Evolutionary conservation across 1,140 invertebrate genomes (phyloP), one percentile per base, ranked within the genome.

Genomic region (Panagrolaimus sp.): DNA sequence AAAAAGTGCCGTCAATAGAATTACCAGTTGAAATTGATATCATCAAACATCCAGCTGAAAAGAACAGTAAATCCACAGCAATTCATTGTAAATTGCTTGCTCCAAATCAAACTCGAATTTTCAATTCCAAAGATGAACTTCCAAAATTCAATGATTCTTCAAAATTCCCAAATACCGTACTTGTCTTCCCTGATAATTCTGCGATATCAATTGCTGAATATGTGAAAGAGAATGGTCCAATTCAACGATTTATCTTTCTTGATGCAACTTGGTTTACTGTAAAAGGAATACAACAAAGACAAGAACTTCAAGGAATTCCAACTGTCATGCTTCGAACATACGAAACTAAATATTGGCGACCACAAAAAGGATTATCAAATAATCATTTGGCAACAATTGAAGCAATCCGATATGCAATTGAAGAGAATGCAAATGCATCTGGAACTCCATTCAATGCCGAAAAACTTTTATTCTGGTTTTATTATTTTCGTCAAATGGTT

Each of bases 1-100:
- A 64, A 15, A 43, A 80, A 12, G 69, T 67, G 5, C 78, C 78
- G 6, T 63, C 55, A 65, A 65, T 80, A 17, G 38, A 80, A 90
- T 84, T 98, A 14, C 94, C 94, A 8, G 83, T 96, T 38, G 89
- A 91, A 84, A 88, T 98, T 43, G 93, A 96, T 79, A 93, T 98
- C 32, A 92, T 98, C 28, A 97, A 96, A 83, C 94, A 97, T 85
- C 88, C 87, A 62, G 87, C 88, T 82, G 95, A 98, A 87, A 91
- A 92, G 68, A 92, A 94, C 86, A 93, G 94, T 0, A 97, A 97
- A 86, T 96, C 93, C 83, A 96, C 94, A 55, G 90, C 93, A n/a
- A 88, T 89, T 48, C 94, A 97, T 87, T 94, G 92, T 15, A 89
- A 90, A 32, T 86, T 96, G 64, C 83, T 97, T 73, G 91, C 93